Evolutionary conservation across 2,113 vertebrate genomes (phyloP).

Genomic region (Xiphias gladius): DNA sequence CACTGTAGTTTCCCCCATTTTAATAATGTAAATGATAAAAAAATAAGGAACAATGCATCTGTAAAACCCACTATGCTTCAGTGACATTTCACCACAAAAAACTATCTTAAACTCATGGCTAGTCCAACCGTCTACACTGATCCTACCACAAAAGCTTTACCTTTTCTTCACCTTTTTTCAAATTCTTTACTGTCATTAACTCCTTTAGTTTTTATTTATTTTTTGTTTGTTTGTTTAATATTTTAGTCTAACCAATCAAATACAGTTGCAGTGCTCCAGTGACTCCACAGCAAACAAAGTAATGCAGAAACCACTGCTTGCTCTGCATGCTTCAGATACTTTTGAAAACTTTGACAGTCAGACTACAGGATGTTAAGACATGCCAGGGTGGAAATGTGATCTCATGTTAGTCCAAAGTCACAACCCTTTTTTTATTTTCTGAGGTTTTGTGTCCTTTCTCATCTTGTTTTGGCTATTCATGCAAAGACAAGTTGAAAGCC

Average conservation of each 20-base stretch:
- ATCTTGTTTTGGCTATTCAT: background rate
- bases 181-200: background rate
- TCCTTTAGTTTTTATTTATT: background rate
- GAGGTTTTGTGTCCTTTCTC: background rate
- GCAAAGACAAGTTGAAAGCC: background rate
- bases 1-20: background rate
- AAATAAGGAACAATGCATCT: background rate
- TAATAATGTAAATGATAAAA: background rate
- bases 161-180: no score
- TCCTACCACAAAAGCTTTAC: background rate
- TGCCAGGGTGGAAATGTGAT: background rate
- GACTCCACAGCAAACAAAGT: background rate
- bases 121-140: background rate
- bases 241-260: background rate
- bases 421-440: background rate
- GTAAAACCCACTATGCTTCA: background rate
- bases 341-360: background rate
- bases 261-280: background rate
- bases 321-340: slow-evolving; percentile 25
- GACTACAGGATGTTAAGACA: slow-evolving; percentile 30
- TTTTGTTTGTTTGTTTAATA: background rate
- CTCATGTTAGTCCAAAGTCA: background rate
- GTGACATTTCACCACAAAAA: background rate
- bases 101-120: background rate
- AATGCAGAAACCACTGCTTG: background rate